Evolutionary conservation across 2,888 invertebrate species (phyloP).

Genomic region (Cephonodes hylas): DNA sequence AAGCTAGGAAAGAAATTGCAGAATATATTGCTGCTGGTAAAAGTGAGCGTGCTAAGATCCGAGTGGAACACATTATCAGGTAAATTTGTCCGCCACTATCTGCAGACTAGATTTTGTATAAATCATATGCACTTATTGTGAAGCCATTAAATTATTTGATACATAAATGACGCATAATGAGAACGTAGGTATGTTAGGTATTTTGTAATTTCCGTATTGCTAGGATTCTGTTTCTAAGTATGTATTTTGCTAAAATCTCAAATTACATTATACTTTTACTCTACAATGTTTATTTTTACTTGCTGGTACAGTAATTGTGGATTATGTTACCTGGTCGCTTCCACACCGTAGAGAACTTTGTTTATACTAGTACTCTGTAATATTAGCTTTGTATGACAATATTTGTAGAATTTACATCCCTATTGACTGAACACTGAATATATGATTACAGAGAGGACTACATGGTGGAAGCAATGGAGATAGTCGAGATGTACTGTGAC

Average conservation of each 20-base stretch:
- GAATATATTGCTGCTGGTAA: conserved; percentile 95
- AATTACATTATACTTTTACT: no score
- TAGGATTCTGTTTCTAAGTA: no score
- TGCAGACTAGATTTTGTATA: no score
- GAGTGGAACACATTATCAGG: conserved; percentile 98
- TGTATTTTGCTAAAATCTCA: no score
- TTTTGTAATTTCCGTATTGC: not conserved
- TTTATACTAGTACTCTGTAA: no score
- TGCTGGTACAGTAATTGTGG: no score
- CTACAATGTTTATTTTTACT: no score
- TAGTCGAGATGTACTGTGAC: conserved; percentile 99
- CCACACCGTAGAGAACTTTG: no score
- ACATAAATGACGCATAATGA: not conserved
- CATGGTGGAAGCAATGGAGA: conserved; percentile 99
- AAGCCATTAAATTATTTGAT: not conserved
- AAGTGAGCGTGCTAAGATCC: conserved; percentile 94
- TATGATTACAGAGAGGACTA: conserved; percentile 94
- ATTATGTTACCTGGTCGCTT: no score
- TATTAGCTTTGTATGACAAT: no score
- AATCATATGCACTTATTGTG: not conserved
- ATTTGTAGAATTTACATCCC: no score
- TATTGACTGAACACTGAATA: no score
- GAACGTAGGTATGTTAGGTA: not conserved
- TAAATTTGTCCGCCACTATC: conserved; percentile 38
- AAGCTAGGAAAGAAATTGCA: conserved; percentile 98